Evolutionary conservation across 2,888 invertebrate genomes (phyloP), one percentile per base, ranked within the genome.

Genomic region (Hylaea fasciaria): DNA sequence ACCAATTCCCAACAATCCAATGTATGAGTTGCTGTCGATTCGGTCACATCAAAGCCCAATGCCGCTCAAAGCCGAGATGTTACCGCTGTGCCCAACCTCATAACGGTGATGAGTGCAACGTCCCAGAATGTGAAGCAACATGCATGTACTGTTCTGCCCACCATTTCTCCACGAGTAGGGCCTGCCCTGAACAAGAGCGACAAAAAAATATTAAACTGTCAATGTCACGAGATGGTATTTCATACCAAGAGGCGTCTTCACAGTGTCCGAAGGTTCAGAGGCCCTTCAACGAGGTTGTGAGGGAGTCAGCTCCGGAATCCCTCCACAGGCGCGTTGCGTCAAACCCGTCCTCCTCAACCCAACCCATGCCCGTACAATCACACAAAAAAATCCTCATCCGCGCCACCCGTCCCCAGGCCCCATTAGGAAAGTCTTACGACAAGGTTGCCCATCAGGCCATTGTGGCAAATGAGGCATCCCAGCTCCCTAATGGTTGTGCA

Each of bases 41-140:
- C 54, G 73, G 71, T 2, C 71, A 72, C 22, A 54, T 60, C 0
- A 65, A 63, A 37, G 17, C 51, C 0, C 65, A 68, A 12, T 72
- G 72, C 41, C 11, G 72, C 0, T 69, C 72, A 0, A 59, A 66
- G 14, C 66, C 70, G 1, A 52, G 69, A 8, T 71, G 74, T 41
- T 68, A 22, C 29, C 49, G 29, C 0, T 74, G 68, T 50, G 46
- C 58, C 0, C 62, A 67, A 43, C 32, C 47, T 0, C 70, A 73
- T 43, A 5, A 39, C 8, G 68, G 66, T 4, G 59, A 57, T 0
- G 28, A 41, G 1, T 70, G 70, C 44, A 11, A 37, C 3, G 9
- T 54, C 2, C 1, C 8, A 0, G 59, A 64, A 17, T 48, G 4
- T 14, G 10, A 51, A 4, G 51, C 57, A 10, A 35, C 54, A 5